A percentile compares a stretch with the other conserved stretches of the same genome.
Conservation (phyloP, 2,888 invertebrate species). For the Coremacera marginata region DNA sequence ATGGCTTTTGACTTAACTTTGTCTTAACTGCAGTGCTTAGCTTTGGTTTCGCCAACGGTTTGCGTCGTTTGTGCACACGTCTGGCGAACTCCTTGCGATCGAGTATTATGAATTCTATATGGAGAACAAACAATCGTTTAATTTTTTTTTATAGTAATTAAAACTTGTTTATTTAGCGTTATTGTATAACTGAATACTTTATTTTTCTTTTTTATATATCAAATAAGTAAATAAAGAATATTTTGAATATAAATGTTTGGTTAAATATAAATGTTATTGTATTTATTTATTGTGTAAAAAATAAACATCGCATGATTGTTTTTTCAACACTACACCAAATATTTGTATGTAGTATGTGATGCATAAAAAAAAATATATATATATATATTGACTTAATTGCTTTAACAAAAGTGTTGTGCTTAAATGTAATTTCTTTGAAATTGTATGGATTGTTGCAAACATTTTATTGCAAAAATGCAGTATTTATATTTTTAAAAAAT, state of each 20-base stretch:
- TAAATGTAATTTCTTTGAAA: constrained; percentile 13
- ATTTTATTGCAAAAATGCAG: not conserved
- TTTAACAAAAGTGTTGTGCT: not conserved
- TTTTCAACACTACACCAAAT: too few relatives aligned
- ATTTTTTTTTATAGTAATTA: not conserved
- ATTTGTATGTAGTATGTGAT: not conserved
- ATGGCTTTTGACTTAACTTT: not conserved
- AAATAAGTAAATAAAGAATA: constrained; percentile 17
- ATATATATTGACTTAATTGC: constrained; percentile 10
- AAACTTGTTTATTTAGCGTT: constrained; percentile 2
- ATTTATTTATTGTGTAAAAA: not conserved
- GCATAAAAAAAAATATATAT: constrained; percentile 1
- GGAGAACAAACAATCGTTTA: not conserved
- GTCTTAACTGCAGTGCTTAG: not conserved
- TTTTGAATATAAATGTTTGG: constrained; percentile 21
- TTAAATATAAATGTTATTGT: not conserved
- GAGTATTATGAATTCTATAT: constrained; percentile 17
- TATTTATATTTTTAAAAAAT: not conserved
- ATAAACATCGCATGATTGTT: not conserved
- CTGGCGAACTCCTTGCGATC: constrained; percentile 20
- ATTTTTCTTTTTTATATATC: not conserved
- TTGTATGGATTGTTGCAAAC: not conserved
- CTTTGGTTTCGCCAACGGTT: not conserved
- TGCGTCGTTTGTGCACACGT: not conserved
- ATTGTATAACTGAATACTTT: constrained; percentile 26